Base-by-base conservation (phyloP, 2,888 invertebrate species). In the Gnatocerus cornutus region DNA sequence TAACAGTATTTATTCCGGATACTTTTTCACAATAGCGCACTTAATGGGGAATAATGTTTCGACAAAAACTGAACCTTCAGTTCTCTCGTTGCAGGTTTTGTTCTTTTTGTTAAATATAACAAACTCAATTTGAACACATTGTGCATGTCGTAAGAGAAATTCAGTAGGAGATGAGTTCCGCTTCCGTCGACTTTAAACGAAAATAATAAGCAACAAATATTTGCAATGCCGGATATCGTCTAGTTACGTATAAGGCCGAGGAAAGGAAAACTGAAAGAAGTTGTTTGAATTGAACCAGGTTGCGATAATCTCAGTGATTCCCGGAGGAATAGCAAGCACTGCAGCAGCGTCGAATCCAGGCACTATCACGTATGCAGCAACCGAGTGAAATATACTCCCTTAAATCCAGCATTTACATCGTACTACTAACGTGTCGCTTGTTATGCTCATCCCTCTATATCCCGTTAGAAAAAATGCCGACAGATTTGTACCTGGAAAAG, bases 311-410 rank as follows among this genome's bases (percentile, higher is more conserved):
- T 64, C 45, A 30, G 55, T 16, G 43, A 53, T 64, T 64, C 64
- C 64, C 53, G 43, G 14, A 55, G 64, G 64, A 64, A 53, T 45
- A 48, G 16, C 50, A 52, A 66, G 59, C 68, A 56, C 53, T 62
- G 62, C 68, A 48, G 62, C 45, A 48, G 30, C 41, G 46, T 52
- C 21, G 64, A 37, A 29, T 69, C 63, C 64, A 27, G 58, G 52
- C 30, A 58, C 58, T 63, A 69, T 56, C 56, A 69, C 64, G 63
- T 63, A 63, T 69, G 56, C 69, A 69, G 46, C 55, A 56, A 55
- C 62, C 27, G 53, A 52, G 62, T 63, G 52, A 63, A 63, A 63
- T 63, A 63, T 63, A 63, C 52, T 37, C 62, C 62, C 41, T 39
- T 64, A 55, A 64, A 64, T 53, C 55, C 64, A 43, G 50, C 62